Conservation (phyloP, 2,888 invertebrate genomes). For the Lepetodrilus schrolli region DNA sequence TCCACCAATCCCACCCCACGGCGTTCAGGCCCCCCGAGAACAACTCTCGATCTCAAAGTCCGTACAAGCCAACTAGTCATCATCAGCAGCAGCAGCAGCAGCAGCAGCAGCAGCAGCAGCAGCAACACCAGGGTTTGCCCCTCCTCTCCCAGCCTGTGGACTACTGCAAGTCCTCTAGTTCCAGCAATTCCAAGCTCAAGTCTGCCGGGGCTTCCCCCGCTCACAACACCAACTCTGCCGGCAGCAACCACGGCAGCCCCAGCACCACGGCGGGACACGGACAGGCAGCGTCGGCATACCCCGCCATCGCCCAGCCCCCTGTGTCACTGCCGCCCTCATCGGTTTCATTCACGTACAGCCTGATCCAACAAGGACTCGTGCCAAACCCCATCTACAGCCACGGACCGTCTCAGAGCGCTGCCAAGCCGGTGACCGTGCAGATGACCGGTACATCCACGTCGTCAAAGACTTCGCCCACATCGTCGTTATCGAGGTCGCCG, state of each 20-base stretch:
- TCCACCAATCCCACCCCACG: slow-evolving; percentile 47
- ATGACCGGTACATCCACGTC: slow-evolving; percentile 49
- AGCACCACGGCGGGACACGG: slow-evolving; percentile 24
- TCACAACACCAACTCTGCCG: slow-evolving; percentile 26
- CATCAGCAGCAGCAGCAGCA: slow-evolving; percentile 30
- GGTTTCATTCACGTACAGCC: slow-evolving; percentile 62
- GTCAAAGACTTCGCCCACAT: slow-evolving; percentile 56
- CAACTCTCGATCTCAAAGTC: slow-evolving; percentile 61
- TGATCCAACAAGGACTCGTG: slow-evolving; percentile 75
- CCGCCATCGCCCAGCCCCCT: slow-evolving; percentile 65
- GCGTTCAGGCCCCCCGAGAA: slow-evolving; percentile 53
- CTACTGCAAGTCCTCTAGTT: slow-evolving; percentile 53
- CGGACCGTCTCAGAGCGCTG: slow-evolving; percentile 32
- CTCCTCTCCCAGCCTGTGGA: slow-evolving; percentile 68
- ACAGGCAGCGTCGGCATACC: slow-evolving; percentile 34
- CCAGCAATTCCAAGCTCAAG: slow-evolving; percentile 44
- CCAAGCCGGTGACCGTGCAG: slow-evolving; percentile 29
- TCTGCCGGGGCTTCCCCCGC: slow-evolving; percentile 32
- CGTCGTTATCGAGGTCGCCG: slow-evolving; percentile 43
- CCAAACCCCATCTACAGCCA: slow-evolving; percentile 78
- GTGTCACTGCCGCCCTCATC: slow-evolving; percentile 63
- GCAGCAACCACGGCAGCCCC: slow-evolving; percentile 39
- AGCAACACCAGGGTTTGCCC: slow-evolving; percentile 59
- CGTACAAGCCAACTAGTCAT: slow-evolving; percentile 62
- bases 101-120: slow-evolving; percentile 40